These are phyloP conservation scores for Etheostoma perlongum DNA, from an alignment of 2,797 vertebrate species.

Conservation along the genomic window DNA sequence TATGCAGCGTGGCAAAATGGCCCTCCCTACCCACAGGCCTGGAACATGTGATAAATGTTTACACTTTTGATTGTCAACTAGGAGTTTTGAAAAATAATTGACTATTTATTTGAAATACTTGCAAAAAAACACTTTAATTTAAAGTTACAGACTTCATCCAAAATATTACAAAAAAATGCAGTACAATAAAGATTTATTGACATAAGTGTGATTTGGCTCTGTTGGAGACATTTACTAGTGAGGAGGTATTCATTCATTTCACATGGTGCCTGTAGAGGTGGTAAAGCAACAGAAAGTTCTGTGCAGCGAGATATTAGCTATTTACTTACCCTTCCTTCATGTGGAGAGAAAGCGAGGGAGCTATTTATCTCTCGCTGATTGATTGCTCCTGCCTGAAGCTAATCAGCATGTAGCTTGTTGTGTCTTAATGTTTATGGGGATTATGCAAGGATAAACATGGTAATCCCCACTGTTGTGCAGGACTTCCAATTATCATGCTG, in stretches of 20 bases:
- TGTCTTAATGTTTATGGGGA: slow-evolving; percentile 85
- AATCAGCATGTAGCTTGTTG: slow-evolving; percentile 83
- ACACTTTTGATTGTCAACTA: slow-evolving; percentile 80
- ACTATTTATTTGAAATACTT: slow-evolving; percentile 72
- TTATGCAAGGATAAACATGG: slow-evolving; percentile 83
- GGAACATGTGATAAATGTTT: slow-evolving; percentile 85
- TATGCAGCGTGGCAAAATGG: slow-evolving; percentile 85
- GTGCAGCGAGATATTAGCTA: slow-evolving; percentile 51
- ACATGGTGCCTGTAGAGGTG: slow-evolving; percentile 27
- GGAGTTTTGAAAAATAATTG: slow-evolving; percentile 71
- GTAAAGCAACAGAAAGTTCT: slow-evolving; percentile 45
- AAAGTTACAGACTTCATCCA: slow-evolving; percentile 68
- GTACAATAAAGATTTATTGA: slow-evolving; percentile 53
- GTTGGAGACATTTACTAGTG: slow-evolving; percentile 31
- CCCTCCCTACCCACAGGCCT: slow-evolving; percentile 75
- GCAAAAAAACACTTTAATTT: slow-evolving; percentile 71
- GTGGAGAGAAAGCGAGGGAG: slow-evolving; percentile 61
- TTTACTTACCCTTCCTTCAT: slow-evolving; percentile 69
- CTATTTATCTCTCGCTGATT: slow-evolving; percentile 80
- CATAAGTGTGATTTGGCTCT: slow-evolving; percentile 37
- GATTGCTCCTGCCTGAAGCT: slow-evolving; percentile 81
- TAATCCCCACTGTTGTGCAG: slow-evolving; percentile 80
- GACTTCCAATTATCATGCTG: slow-evolving; percentile 81
- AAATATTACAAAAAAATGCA: slow-evolving; percentile 59
- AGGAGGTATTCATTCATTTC: slow-evolving; percentile 47